A percentile compares a stretch with the other conserved stretches of the same genome.
phyloP scores from a whole-genome alignment of 2,797 vertebrate species.

The Coendou prehensilis region DNA sequence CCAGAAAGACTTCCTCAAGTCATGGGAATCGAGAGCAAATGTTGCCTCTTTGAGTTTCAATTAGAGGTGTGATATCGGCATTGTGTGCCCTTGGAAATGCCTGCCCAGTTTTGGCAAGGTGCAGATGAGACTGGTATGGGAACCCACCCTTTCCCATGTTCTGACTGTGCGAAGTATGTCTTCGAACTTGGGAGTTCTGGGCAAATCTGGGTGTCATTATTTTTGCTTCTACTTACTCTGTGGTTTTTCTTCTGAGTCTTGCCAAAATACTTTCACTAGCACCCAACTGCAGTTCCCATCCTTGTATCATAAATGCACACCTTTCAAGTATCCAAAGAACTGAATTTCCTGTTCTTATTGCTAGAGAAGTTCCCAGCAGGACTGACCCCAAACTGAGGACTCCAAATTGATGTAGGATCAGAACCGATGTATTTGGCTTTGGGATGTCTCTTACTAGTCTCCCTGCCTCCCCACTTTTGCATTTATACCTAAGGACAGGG shows the following conservation, averaged over 20 bases:
- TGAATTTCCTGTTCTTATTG: not conserved
- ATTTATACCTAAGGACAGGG: not conserved
- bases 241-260: conserved; percentile 55
- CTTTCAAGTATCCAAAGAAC: conserved; percentile 14
- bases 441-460: not conserved
- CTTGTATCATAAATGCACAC: not conserved
- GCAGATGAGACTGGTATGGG: not conserved
- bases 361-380: not conserved
- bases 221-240: conserved; percentile 56
- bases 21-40: conserved; percentile 32
- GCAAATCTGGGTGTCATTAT: conserved; percentile 51
- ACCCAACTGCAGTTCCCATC: not conserved
- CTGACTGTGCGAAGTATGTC: conserved; percentile 9
- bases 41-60: conserved; percentile 25
- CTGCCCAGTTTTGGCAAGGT: not conserved
- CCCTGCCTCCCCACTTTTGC: not conserved
- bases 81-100: conserved; percentile 22
- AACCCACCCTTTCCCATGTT: not conserved
- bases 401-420: not conserved
- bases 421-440: not conserved
- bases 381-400: not conserved
- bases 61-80: not conserved
- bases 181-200: conserved; percentile 64
- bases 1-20: conserved; percentile 15
- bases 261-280: conserved; percentile 14